Base-by-base conservation (phyloP, 2,797 vertebrate genomes). In the Gobionotothen gibberifrons region DNA sequence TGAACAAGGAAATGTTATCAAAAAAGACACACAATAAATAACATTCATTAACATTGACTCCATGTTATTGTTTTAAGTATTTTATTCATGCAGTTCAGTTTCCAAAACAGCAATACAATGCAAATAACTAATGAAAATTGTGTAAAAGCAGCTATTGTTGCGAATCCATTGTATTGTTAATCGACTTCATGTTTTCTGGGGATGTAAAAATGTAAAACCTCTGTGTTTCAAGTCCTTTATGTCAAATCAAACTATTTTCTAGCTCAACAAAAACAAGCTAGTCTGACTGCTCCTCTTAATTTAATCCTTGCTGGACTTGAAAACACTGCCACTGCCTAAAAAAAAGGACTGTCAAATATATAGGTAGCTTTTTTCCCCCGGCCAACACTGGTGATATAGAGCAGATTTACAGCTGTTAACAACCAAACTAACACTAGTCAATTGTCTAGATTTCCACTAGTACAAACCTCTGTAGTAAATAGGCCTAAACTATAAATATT, bases 31-130 rank as follows among this genome's bases (percentile, higher is more conserved):
- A 36, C 32, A 36, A 36, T 36, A 36, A 48, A 9, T 2, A 49
- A 9, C 2, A 32, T 11, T 5, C 71, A 2, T 46, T 2, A 29
- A 47, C 57, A 68, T 0, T 0, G 40, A 86, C 46, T 16, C 71
- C 1, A 1, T n/a, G 14, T 59, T 9, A 6, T 11, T 62, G 76
- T 62, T 84, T 67, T 13, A 36, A 79, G 72, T 55, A 4, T 36
- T 87, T 83, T 84, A 86, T 89, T 89, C 48, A 76, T 82, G 65
- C 76, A 80, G 36, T 9, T 78, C 61, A 80, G 32, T 21, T 46
- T 66, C 14, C 17, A 79, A 79, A 65, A 68, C 13, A 16, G 39
- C 29, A 74, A 71, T 19, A 79, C 77, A 87, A 73, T 48, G 14
- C 11, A 63, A 55, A 69, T 21, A 40, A 70, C 14, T 46, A 14